Percentiles rank a stretch among this genome's conserved stretches.
phyloP scores from a whole-genome alignment of 2,797 vertebrate species.

The Buceros bicornis region DNA sequence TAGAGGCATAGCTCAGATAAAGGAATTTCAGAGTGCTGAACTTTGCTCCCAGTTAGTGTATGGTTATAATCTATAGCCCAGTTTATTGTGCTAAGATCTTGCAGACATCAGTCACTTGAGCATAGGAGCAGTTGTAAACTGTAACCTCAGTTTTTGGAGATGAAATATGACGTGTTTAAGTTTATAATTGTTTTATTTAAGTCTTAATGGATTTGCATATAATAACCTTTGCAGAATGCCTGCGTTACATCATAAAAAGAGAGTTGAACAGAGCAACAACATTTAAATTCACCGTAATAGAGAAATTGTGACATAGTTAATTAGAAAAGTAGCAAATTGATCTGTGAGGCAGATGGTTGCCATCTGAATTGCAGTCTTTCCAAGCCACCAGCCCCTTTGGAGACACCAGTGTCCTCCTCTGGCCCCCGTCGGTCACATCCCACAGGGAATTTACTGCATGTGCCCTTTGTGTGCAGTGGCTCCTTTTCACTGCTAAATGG shows the following conservation, averaged over 20 bases:
- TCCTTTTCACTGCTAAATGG: not conserved
- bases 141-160: not conserved
- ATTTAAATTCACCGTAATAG: not conserved
- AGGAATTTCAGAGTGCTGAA: not conserved
- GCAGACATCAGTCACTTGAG: not conserved
- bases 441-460: not conserved
- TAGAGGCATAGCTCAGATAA: not conserved
- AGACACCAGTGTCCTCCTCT: not conserved
- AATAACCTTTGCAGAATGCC: not conserved
- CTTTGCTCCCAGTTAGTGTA: not conserved
- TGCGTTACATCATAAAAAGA: not conserved
- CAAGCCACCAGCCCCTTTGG: not conserved
- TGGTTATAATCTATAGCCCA: conserved; percentile 29
- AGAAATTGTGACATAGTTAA: not conserved
- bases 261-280: not conserved
- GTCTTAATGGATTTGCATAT: not conserved
- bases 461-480: accelerated
- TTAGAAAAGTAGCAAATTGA: not conserved
- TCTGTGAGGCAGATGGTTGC: not conserved
- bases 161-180: not conserved
- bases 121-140: not conserved
- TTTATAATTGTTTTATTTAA: not conserved
- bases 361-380: not conserved
- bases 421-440: not conserved
- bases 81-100: not conserved